These are phyloP conservation scores for Epinephelus cyanopodus DNA, from an alignment of 2,113 vertebrate species.

Conservation along the genomic window DNA sequence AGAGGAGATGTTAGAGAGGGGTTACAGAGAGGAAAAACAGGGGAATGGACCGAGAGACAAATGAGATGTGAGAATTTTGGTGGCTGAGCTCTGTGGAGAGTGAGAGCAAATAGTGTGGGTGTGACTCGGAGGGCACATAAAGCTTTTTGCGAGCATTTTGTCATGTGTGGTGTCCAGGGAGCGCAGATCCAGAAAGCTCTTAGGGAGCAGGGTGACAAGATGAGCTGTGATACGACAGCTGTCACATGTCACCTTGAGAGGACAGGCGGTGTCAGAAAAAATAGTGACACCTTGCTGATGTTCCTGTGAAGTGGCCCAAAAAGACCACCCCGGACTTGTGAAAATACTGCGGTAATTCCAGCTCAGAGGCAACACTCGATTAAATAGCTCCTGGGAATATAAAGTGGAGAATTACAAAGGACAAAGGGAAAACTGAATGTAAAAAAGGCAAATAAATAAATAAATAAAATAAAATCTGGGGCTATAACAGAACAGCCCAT, in stretches of 20 bases:
- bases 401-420: background rate
- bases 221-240: slow-evolving; percentile 55
- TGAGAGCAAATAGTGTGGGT: slow-evolving; percentile 27
- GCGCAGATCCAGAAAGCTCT: slow-evolving; percentile 40
- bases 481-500: background rate
- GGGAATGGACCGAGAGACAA: slow-evolving; percentile 1
- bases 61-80: background rate
- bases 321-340: slow-evolving; percentile 40
- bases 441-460: background rate
- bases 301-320: slow-evolving; percentile 48
- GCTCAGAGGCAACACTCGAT: background rate
- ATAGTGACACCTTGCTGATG: slow-evolving; percentile 31
- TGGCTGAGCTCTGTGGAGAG: background rate
- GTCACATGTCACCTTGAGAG: slow-evolving; percentile 66
- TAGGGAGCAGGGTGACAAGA: slow-evolving; percentile 44
- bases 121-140: slow-evolving; percentile 43
- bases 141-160: slow-evolving; percentile 54
- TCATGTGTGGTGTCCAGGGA: slow-evolving; percentile 31
- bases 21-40: background rate
- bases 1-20: slow-evolving; percentile 1
- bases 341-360: slow-evolving; percentile 12
- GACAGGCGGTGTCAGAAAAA: slow-evolving; percentile 37
- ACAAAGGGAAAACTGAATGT: background rate
- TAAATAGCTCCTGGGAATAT: background rate
- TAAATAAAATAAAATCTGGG: background rate